A percentile compares a stretch with the other conserved stretches of the same genome.
phyloP scores from a whole-genome alignment of 37 sponge, comb jelly and placozoan species.

The Ephydatia muelleri region DNA sequence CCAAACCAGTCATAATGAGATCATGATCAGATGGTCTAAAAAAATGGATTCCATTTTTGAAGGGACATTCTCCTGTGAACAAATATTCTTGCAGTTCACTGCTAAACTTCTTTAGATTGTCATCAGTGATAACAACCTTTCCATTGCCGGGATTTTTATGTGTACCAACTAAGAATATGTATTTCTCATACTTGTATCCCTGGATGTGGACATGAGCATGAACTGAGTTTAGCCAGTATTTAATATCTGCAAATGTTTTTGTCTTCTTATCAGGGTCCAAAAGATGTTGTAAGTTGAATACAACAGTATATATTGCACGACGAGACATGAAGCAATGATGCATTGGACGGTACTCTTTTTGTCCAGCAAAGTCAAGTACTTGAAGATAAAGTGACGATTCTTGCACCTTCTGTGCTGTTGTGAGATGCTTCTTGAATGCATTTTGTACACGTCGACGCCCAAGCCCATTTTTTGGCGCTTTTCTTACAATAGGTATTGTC shows the following conservation, averaged over 20 bases:
- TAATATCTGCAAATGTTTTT: slow-evolving; percentile 13
- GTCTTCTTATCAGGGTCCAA: neutral
- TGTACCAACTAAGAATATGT: slow-evolving; percentile 54
- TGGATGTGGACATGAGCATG: slow-evolving; percentile 53
- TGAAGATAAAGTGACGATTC: neutral
- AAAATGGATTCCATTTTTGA: slow-evolving; percentile 6
- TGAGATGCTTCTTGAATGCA: neutral
- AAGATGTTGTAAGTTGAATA: slow-evolving; percentile 34
- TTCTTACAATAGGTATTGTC: too few species aligned
- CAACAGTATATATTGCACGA: slow-evolving; percentile 52
- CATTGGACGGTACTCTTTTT: slow-evolving; percentile 69
- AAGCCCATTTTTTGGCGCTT: neutral
- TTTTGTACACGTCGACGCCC: neutral
- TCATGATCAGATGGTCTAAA: neutral
- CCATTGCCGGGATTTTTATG: slow-evolving; percentile 20
- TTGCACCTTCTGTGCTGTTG: neutral
- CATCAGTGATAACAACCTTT: neutral
- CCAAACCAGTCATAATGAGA: slow-evolving; percentile 22
- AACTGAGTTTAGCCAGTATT: slow-evolving; percentile 65
- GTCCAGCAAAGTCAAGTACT: slow-evolving; percentile 69
- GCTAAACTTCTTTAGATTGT: slow-evolving; percentile 19
- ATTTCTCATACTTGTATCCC: neutral
- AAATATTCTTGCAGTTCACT: slow-evolving; percentile 1
- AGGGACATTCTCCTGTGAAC: neutral
- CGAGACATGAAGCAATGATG: slow-evolving; percentile 76